Base-by-base conservation (phyloP, 2,888 invertebrate species). In the Biston betularia region DNA sequence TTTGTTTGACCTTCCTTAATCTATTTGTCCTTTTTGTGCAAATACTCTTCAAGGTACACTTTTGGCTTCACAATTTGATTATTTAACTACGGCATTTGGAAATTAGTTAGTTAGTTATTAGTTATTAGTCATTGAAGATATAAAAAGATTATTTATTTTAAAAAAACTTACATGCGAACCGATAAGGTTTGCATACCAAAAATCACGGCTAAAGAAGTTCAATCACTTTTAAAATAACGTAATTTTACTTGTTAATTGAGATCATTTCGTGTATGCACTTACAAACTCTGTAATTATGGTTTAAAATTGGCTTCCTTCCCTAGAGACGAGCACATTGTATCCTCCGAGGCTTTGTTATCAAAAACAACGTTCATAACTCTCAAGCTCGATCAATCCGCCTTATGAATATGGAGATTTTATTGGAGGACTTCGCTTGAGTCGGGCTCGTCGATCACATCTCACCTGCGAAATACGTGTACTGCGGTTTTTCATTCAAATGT, bases 1-100 rank as follows among this genome's bases (percentile, higher is more conserved):
- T 65, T 65, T 65, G 60, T 60, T 65, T 65, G 65, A 60, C 65
- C 65, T 55, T 60, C 55, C 33, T 15, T 60, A 65, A 65, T 65
- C 61, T 53, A 61, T 60, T 65, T 65, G 65, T 65, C 59, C 54
- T 55, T 60, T 65, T 60, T 50, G 63, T 63, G 34, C 54, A 65
- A 65, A 54, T 65, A 59, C 59, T 24, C 24, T 57, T 34, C 40
- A 44, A 54, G 38, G 58, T 49, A 49, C 42, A 38, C 40, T 58
- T 58, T 58, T 58, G 48, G 40, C 48, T 58, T 50, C 15, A 50
- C 49, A 44, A 63, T 50, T 63, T 56, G 63, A 63, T 63, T 63
- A 14, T 54, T n/a, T 60, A 53, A 38, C 8, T 61, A 38, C 9
- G 53, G 11, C 50, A 44, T 52, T 44, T 35, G 15, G 45, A 4